Percentiles rank a stretch among this genome's conserved stretches.
Evolutionary conservation across 2,113 vertebrate species (phyloP).

Genomic region (Coptodon rendalli): DNA sequence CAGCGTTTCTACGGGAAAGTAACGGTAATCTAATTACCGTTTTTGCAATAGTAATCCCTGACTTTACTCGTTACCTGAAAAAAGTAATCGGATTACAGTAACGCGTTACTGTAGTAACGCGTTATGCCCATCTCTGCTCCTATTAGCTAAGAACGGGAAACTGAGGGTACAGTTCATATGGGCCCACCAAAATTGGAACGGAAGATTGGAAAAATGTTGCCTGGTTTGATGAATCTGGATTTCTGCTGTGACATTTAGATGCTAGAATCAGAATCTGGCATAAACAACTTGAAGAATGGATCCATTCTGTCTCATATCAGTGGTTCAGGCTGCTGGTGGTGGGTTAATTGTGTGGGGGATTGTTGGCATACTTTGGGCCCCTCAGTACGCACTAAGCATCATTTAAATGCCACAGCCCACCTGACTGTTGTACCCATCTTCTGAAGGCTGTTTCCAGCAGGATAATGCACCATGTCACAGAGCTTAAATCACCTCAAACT

Average conservation of each 20-base stretch:
- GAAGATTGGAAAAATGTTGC: neutral
- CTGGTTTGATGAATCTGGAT: neutral
- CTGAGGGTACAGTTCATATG: neutral
- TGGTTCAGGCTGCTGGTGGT: neutral
- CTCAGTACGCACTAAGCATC: fast-evolving
- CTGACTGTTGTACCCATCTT: neutral
- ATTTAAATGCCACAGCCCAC: neutral
- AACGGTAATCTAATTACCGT: too few species aligned
- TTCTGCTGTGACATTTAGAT: neutral
- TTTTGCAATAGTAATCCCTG: too few species aligned
- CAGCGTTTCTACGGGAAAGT: too few species aligned
- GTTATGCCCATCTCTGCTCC: too few species aligned
- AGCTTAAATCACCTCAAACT: neutral
- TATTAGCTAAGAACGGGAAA: neutral
- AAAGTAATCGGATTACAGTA: too few species aligned
- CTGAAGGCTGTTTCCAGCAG: neutral
- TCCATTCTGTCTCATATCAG: neutral
- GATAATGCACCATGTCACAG: neutral
- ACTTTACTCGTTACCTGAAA: too few species aligned
- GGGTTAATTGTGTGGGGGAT: neutral
- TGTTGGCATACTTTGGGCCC: neutral
- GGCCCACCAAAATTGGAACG: neutral
- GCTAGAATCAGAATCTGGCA: neutral
- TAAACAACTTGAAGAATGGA: neutral
- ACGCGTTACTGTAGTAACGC: too few species aligned